Evolutionary conservation across 30 jellyfish, hydroid and myxozoan species (phyloP).

Genomic region (Aurelia sp.): DNA sequence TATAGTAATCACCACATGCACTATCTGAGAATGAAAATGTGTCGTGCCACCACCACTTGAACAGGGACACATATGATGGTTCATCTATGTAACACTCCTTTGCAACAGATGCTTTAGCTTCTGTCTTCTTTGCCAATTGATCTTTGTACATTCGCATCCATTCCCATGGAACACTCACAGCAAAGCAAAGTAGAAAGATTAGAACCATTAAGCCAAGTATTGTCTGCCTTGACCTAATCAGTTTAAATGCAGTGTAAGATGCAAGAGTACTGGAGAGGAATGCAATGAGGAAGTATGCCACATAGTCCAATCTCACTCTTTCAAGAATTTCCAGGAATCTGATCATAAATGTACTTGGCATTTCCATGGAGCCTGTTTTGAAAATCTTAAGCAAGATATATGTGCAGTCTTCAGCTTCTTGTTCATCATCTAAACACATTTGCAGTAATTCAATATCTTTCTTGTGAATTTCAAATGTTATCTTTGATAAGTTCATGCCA

Average conservation of each 20-base stretch:
- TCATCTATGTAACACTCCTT: conserved; percentile 54
- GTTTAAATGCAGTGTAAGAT: not conserved
- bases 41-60: conserved; percentile 57
- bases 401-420: conserved; percentile 20
- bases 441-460: not conserved
- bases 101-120: conserved; percentile 5
- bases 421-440: conserved; percentile 16
- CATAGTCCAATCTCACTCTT: conserved; percentile 2
- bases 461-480: conserved; percentile 1
- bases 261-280: not conserved
- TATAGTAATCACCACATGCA: conserved; percentile 70
- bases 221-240: conserved; percentile 6
- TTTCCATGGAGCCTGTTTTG: not conserved
- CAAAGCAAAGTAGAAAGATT: conserved; percentile 9
- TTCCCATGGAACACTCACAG: conserved; percentile 86
- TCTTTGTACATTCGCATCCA: conserved; percentile 86
- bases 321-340: not conserved
- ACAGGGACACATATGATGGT: conserved; percentile 21
- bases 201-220: conserved; percentile 21
- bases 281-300: conserved; percentile 1
- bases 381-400: not conserved
- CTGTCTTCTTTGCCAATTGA: conserved; percentile 64
- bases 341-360: not conserved
- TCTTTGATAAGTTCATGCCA: not conserved
- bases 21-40: conserved; percentile 71